These are phyloP conservation scores for Stomatorhinus walkeri DNA, from an alignment of 2,797 vertebrate species.

Conservation along the genomic window DNA sequence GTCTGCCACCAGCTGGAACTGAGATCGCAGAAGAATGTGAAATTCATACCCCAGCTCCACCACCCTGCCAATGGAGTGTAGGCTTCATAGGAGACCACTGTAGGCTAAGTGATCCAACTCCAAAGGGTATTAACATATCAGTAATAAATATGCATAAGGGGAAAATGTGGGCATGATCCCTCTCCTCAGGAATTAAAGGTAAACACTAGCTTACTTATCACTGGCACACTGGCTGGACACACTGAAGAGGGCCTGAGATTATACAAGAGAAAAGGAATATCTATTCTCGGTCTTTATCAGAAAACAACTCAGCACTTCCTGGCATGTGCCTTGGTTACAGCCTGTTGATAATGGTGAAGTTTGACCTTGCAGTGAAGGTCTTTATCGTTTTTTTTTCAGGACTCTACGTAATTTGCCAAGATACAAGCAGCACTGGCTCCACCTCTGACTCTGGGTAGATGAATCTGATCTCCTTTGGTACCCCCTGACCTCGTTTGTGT, in stretches of 20 bases:
- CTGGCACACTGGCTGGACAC: neutral
- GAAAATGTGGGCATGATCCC: neutral
- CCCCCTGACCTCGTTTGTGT: neutral
- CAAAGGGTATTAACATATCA: neutral
- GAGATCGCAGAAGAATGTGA: constrained; percentile 23
- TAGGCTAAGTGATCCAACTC: neutral
- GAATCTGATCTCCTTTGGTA: neutral
- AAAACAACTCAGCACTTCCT: neutral
- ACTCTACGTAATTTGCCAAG: neutral
- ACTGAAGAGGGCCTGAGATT: neutral
- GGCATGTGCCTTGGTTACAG: neutral
- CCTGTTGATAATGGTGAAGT: neutral
- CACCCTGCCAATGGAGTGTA: neutral
- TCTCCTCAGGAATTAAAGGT: neutral
- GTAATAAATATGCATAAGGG: neutral
- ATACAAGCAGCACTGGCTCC: neutral
- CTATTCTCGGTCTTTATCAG: neutral
- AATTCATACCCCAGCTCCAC: neutral
- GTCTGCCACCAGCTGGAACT: constrained; percentile 84
- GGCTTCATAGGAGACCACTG: neutral
- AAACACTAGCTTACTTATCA: neutral
- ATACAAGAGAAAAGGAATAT: neutral
- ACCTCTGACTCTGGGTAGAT: neutral
- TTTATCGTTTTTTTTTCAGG: neutral
- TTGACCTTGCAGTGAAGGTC: neutral